phyloP scores from a whole-genome alignment of 2,888 invertebrate genomes.

The Tipula unca region DNA sequence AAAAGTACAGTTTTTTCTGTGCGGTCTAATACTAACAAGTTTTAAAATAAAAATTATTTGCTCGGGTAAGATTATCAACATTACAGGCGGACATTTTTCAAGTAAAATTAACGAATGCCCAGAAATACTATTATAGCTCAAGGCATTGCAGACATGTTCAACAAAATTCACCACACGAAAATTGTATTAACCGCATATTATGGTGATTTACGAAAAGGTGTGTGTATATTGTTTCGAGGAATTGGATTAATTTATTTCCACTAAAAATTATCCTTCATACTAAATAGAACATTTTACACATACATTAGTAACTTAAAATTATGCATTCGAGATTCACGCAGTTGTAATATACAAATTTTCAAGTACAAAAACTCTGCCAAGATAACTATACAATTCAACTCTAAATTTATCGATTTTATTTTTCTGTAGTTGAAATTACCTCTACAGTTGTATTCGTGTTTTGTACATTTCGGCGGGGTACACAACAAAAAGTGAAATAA shows the following conservation, averaged over 20 bases:
- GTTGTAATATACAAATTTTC: neutral
- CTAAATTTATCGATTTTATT: conserved; percentile 14
- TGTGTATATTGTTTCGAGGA: neutral
- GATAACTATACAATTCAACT: conserved; percentile 9
- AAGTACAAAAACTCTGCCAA: neutral
- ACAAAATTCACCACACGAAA: neutral
- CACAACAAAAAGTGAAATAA: neutral
- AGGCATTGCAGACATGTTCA: neutral
- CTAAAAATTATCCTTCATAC: neutral
- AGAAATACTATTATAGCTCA: no score
- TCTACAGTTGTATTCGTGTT: neutral
- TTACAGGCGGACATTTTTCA: no score
- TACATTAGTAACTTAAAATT: neutral
- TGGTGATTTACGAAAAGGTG: neutral
- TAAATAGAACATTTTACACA: neutral
- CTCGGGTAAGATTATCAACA: no score
- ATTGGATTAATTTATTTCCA: neutral
- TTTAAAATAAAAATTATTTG: no score
- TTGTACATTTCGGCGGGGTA: neutral
- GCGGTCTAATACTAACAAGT: no score
- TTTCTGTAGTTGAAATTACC: conserved; percentile 14
- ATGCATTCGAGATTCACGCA: neutral
- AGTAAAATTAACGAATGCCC: no score
- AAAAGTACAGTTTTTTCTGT: no score
- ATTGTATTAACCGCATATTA: neutral